Evolutionary conservation across 1,140 invertebrate genomes (phyloP), one percentile per base, ranked within the genome.

Genomic region (Nasonia longicornis): DNA sequence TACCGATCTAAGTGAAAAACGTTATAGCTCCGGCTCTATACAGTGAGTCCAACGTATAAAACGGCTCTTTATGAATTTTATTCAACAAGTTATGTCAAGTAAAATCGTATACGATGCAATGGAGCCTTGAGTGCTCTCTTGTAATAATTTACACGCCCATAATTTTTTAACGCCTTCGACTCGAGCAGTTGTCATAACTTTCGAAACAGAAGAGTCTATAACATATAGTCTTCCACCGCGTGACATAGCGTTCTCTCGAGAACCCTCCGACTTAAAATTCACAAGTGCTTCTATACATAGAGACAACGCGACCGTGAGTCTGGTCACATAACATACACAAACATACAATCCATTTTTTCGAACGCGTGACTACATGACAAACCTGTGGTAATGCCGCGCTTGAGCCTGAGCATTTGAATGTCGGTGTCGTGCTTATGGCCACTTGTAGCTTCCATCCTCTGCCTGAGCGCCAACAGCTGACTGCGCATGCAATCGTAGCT

Each of bases 401-500:
- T 93, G 58, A 94, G 83, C 82, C 95, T 92, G 89, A 94, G 92
- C 90, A 93, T 94, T 74, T 93, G 92, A 83, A 95, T 93, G 88
- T 95, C 94, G 11, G 94, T 91, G 84, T 93, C 92, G 58, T 94
- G 93, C 85, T 93, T 93, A 82, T 93, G 93, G 3, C 91, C 92
- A 73, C 93, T 91, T 79, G 87, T 86, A 29, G 93, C 90, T 87
- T 93, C 92, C 71, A 94, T 92, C 84, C 93, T 91, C 84, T 93
- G 91, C 77, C 93, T 91, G 12, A 96, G 89, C 67, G 93, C 92
- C 84, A 94, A 90, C 45, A 98, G 91, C 88, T 97, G 95, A 83
- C 94, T 92, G 85, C 95, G 92, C 87, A 98, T 94, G 83, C 94
- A 94, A 73, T 95, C 94, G 90, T 97, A 97, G 83, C 96, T 97